Percentiles rank a stretch among this genome's conserved stretches.
Evolutionary conservation across 2,113 vertebrate genomes (phyloP).

Genomic region (Strigops habroptila): DNA sequence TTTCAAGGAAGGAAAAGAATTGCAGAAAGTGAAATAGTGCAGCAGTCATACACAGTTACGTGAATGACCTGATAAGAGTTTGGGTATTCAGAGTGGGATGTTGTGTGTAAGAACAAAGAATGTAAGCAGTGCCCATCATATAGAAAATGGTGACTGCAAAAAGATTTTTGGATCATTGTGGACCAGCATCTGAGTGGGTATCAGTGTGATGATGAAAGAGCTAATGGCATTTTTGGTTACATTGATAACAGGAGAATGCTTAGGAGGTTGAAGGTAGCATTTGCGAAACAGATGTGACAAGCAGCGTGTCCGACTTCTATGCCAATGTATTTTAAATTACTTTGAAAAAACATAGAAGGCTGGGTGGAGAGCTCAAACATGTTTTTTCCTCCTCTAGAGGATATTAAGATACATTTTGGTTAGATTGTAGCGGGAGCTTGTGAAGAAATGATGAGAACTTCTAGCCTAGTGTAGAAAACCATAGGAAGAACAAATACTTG

Average conservation of each 20-base stretch:
- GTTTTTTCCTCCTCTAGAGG: neutral
- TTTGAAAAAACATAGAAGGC: neutral
- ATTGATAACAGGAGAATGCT: neutral
- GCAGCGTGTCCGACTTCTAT: neutral
- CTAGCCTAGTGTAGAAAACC: neutral
- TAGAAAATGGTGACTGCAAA: neutral
- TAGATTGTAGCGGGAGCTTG: neutral
- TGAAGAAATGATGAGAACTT: neutral
- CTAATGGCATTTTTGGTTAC: neutral
- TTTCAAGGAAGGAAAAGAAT: neutral
- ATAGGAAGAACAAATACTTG: neutral
- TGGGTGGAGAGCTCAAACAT: neutral
- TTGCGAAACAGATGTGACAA: neutral
- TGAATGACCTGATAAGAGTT: neutral
- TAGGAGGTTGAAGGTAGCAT: neutral
- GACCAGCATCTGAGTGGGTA: neutral
- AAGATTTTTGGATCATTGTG: neutral
- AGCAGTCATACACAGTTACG: neutral
- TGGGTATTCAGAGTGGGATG: neutral
- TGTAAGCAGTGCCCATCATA: neutral
- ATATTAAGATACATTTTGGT: neutral
- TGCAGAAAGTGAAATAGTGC: neutral
- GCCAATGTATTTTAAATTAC: neutral
- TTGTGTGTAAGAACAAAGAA: neutral
- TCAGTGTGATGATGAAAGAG: neutral